Evolutionary conservation across 2,888 invertebrate genomes (phyloP).

Genomic region (Polylopha cassiicola): DNA sequence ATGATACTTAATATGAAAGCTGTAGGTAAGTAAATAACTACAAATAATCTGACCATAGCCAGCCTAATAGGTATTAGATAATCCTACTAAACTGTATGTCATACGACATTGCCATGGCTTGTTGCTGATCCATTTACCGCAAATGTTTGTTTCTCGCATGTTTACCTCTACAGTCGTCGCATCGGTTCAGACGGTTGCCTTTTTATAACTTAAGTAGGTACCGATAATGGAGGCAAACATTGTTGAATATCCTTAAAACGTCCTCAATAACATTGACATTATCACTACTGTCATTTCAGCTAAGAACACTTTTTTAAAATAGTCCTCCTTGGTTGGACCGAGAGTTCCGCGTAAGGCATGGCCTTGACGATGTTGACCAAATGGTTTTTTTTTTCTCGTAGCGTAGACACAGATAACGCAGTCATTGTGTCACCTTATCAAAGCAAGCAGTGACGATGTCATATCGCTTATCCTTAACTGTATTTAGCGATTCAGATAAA

Average conservation of each 20-base stretch:
- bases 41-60: no score
- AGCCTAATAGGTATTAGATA: no score
- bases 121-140: no score
- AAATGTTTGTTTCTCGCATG: slow-evolving; percentile 9
- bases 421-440: slow-evolving; percentile 54
- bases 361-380: slow-evolving; percentile 63
- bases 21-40: no score
- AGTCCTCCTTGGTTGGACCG: slow-evolving; percentile 36
- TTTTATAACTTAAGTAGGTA: slow-evolving; percentile 2
- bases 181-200: slow-evolving; percentile 11
- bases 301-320: slow-evolving; percentile 18
- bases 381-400: slow-evolving; percentile 55
- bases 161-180: slow-evolving; percentile 4
- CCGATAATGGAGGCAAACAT: slow-evolving; percentile 22
- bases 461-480: slow-evolving; percentile 24
- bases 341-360: slow-evolving; percentile 59
- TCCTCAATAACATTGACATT: slow-evolving; percentile 61
- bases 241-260: slow-evolving; percentile 44
- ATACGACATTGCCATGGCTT: no score
- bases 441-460: slow-evolving; percentile 36
- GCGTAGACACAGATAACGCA: slow-evolving; percentile 52
- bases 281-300: slow-evolving; percentile 21
- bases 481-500: slow-evolving; percentile 4
- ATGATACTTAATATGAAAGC: no score
- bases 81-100: no score